Evolutionary conservation across 2,888 invertebrate species (phyloP).

Genomic region (Nymphalis polychloros): DNA sequence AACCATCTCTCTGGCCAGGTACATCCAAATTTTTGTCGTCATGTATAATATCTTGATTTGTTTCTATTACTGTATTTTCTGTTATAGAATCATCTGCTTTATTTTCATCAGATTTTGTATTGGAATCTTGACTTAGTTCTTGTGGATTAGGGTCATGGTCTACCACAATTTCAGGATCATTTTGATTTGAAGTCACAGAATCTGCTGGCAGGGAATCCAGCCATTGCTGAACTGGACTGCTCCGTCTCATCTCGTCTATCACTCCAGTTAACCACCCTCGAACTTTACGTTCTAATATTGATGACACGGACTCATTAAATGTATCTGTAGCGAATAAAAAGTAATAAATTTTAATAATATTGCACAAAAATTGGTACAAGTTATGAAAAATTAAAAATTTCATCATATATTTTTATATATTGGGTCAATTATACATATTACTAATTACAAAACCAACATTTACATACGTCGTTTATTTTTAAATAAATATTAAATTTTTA

Average conservation of each 20-base stretch:
- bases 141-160: constrained; percentile 29
- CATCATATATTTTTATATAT: not conserved
- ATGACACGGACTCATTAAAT: constrained; percentile 73
- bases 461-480: not conserved
- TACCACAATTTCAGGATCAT: constrained; percentile 31
- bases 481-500: not conserved
- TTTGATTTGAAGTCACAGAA: constrained; percentile 41
- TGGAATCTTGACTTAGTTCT: constrained; percentile 47
- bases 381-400: not conserved
- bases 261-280: constrained; percentile 76
- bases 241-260: constrained; percentile 83
- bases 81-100: constrained; percentile 65
- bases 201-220: constrained; percentile 85
- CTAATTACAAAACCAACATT: constrained; percentile 4
- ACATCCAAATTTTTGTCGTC: constrained; percentile 64
- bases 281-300: constrained; percentile 73
- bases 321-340: constrained; percentile 59
- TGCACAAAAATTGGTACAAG: too few species aligned
- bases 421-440: too few species aligned
- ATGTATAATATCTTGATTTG: constrained; percentile 30
- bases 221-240: constrained; percentile 89
- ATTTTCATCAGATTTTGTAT: constrained; percentile 61
- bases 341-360: not conserved
- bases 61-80: constrained; percentile 60
- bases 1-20: constrained; percentile 58